Percentiles rank a stretch among this genome's conserved stretches.
Evolutionary conservation across 2,888 invertebrate species (phyloP).

Genomic region (Drosophila nr. perissopoda): DNA sequence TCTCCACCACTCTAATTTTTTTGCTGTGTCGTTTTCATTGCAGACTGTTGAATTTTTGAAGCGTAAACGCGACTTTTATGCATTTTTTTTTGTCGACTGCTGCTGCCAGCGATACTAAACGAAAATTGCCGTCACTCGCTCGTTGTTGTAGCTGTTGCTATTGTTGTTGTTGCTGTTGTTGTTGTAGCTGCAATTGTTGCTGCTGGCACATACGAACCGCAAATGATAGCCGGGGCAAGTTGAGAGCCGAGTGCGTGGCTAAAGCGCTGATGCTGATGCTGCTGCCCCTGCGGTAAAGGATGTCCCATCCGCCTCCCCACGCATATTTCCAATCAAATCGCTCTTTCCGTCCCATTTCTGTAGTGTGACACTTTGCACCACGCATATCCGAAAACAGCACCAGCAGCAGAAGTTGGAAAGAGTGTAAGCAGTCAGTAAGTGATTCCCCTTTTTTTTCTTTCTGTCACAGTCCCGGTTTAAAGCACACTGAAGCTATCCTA

Average conservation of each 20-base stretch:
- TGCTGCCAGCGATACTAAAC: constrained; percentile 18
- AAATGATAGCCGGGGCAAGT: constrained; percentile 54
- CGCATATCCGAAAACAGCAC: not conserved
- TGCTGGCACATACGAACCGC: constrained; percentile 57
- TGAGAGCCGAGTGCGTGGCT: constrained; percentile 47
- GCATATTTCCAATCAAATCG: no score
- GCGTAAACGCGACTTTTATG: constrained; percentile 53
- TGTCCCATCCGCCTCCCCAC: not conserved
- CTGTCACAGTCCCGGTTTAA: constrained; percentile 6
- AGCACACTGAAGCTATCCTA: constrained; percentile 7
- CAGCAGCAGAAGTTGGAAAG: constrained; percentile 3
- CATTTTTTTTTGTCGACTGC: constrained; percentile 13
- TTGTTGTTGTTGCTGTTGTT: constrained; percentile 2
- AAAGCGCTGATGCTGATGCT: constrained; percentile 20
- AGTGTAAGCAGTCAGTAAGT: constrained; percentile 2
- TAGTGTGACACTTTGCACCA: constrained; percentile 66
- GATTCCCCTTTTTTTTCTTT: constrained; percentile 15
- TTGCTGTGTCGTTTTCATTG: constrained; percentile 32
- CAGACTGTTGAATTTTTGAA: constrained; percentile 55
- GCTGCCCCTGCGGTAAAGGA: constrained; percentile 15
- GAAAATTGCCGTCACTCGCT: constrained; percentile 35
- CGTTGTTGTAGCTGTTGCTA: constrained; percentile 14
- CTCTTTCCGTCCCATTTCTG: constrained; percentile 41
- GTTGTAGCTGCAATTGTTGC: constrained; percentile 17
- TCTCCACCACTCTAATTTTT: no score